A percentile compares a stretch with the other conserved stretches of the same genome.
phyloP scores from a whole-genome alignment of 30 jellyfish, hydroid and myxozoan genomes.

The Phacellophora camtschatica region DNA sequence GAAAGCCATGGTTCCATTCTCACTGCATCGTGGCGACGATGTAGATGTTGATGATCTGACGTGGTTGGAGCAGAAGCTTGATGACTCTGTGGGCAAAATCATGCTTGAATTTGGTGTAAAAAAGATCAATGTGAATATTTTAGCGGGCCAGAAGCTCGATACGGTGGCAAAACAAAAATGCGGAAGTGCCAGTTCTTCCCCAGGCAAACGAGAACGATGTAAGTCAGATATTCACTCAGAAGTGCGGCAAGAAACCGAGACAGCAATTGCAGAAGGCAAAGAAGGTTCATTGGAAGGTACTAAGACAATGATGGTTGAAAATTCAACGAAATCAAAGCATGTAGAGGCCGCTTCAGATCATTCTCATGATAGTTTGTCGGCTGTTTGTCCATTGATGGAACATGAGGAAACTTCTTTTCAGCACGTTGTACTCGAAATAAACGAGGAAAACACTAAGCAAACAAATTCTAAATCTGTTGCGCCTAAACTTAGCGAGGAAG shows the following conservation, averaged over 20 bases:
- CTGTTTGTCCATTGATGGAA: not conserved
- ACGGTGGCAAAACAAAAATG: not conserved
- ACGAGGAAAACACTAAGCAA: not conserved
- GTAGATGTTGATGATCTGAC: constrained; percentile 71
- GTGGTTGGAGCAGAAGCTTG: constrained; percentile 53
- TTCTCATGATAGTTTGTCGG: not conserved
- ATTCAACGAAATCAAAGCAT: not conserved
- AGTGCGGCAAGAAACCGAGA: not conserved
- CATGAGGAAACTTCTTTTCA: not conserved
- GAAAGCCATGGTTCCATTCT: constrained; percentile 68
- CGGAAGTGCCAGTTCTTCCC: not conserved
- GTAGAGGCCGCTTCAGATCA: not conserved
- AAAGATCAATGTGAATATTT: not conserved
- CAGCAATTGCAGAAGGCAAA: not conserved
- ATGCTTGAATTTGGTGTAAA: constrained; percentile 77
- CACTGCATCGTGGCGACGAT: constrained; percentile 69
- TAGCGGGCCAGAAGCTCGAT: not conserved
- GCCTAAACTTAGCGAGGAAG: not conserved
- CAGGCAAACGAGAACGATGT: not conserved
- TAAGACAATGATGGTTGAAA: not conserved
- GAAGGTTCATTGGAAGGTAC: not conserved
- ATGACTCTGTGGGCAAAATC: constrained; percentile 78
- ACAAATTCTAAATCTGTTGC: not conserved
- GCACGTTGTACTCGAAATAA: constrained; percentile 54
- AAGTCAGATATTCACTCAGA: not conserved